phyloP scores from a whole-genome alignment of 2,888 invertebrate genomes.

The Zygogramma bicolorata region DNA sequence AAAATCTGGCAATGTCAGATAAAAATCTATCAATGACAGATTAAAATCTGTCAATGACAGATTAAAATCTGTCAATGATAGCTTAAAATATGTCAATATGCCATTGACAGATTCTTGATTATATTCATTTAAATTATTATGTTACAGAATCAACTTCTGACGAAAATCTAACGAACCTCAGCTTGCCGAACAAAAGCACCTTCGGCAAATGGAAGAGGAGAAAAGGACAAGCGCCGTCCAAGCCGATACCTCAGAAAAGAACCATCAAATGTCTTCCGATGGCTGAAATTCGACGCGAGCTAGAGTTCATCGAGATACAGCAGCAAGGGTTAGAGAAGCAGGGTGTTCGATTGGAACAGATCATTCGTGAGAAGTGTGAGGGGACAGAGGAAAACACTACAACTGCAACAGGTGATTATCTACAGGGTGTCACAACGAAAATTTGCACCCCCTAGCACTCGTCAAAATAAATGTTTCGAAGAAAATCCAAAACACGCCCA shows the following conservation, averaged over 20 bases:
- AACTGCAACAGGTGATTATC: conserved; percentile 26
- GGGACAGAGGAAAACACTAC: conserved; percentile 11
- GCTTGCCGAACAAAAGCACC: conserved; percentile 71
- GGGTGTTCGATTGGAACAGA: conserved; percentile 90
- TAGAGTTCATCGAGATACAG: conserved; percentile 87
- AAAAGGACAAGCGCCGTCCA: conserved; percentile 86
- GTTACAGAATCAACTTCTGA: conserved; percentile 40
- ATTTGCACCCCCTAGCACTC: too few species aligned
- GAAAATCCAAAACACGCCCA: neutral
- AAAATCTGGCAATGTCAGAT: too few species aligned
- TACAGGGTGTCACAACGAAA: too few species aligned
- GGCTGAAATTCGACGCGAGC: conserved; percentile 76
- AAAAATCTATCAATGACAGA: too few species aligned
- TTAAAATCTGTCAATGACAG: too few species aligned
- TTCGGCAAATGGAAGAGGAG: conserved; percentile 80
- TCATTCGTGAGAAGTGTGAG: conserved; percentile 88
- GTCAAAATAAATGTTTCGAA: too few species aligned
- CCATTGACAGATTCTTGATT: too few species aligned
- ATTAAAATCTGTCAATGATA: too few species aligned
- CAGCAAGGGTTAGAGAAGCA: conserved; percentile 90
- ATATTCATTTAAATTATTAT: neutral
- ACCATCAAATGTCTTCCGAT: conserved; percentile 73
- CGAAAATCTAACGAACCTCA: conserved; percentile 46
- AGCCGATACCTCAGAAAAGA: conserved; percentile 79
- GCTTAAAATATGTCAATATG: too few species aligned